Conservation (phyloP, 2,113 vertebrate species). For the Corydoras sp. region DNA sequence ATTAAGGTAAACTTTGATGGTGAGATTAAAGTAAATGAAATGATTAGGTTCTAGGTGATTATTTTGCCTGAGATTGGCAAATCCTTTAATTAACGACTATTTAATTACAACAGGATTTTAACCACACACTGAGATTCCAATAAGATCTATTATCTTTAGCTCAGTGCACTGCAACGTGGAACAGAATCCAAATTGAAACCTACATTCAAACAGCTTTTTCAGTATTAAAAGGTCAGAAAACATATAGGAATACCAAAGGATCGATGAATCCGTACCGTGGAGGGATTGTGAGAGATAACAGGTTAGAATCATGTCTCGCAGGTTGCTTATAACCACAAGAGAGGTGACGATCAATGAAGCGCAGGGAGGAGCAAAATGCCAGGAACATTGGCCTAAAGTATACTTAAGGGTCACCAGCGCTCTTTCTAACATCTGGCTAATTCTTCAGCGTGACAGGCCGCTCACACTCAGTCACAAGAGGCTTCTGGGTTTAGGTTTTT, state of each 20-base stretch:
- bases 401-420: conserved; percentile 41
- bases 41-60: background rate
- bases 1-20: too few relatives aligned
- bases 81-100: conserved; percentile 19
- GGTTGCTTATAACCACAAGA: conserved; percentile 10
- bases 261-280: conserved; percentile 3
- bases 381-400: conserved; percentile 18
- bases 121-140: too few relatives aligned
- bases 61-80: background rate
- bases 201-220: too few relatives aligned
- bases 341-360: conserved; percentile 13
- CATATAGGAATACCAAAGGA: conserved; percentile 13
- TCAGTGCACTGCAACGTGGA: too few relatives aligned
- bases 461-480: conserved; percentile 22
- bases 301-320: background rate
- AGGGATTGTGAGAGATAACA: conserved; percentile 16
- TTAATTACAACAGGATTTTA: background rate
- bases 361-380: conserved; percentile 11
- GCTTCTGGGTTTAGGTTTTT: background rate
- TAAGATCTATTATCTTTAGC: too few relatives aligned
- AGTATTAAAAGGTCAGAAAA: conserved; percentile 2
- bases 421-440: conserved; percentile 20
- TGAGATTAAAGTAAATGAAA: too few relatives aligned
- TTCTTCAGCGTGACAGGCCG: conserved; percentile 44
- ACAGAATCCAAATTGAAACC: too few relatives aligned